Conservation (phyloP, 2,888 invertebrate species). For the Cartodere bifasciata region DNA sequence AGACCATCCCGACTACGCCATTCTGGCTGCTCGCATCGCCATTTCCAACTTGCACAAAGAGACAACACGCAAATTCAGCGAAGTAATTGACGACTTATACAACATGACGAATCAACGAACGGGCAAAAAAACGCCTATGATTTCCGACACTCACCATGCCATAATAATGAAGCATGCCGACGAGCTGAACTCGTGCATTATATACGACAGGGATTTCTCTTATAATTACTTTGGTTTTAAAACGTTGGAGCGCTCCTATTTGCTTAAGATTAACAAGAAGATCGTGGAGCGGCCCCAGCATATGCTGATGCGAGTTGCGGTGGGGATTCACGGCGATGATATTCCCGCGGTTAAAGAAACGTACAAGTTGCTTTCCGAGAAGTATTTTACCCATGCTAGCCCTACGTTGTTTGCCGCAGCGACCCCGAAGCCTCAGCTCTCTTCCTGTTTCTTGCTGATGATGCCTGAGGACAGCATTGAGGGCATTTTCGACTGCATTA, state of each 20-base stretch:
- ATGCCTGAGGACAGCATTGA: conserved; percentile 93
- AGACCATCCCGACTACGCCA: conserved; percentile 92
- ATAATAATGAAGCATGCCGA: conserved; percentile 82
- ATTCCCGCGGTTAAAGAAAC: conserved; percentile 89
- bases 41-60: conserved; percentile 97
- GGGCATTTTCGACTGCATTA: conserved; percentile 85
- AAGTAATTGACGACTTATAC: conserved; percentile 81
- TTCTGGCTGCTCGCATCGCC: conserved; percentile 83
- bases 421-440: conserved; percentile 81
- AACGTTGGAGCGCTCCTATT: conserved; percentile 90
- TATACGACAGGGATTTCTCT: conserved; percentile 91
- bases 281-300: conserved; percentile 96
- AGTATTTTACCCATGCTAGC: conserved; percentile 95
- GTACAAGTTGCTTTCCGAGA: conserved; percentile 87
- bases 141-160: conserved; percentile 69
- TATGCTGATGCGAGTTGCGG: conserved; percentile 94
- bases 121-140: conserved; percentile 64
- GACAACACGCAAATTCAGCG: conserved; percentile 88
- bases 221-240: conserved; percentile 99
- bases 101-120: conserved; percentile 63
- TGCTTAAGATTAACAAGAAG: conserved; percentile 82
- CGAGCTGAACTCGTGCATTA: conserved; percentile 83
- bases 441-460: conserved; percentile 89
- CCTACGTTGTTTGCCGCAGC: conserved; percentile 95
- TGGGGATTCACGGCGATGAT: conserved; percentile 92